Conservation (phyloP, 2,888 invertebrate genomes). For the Asteroscopus sphinx region DNA sequence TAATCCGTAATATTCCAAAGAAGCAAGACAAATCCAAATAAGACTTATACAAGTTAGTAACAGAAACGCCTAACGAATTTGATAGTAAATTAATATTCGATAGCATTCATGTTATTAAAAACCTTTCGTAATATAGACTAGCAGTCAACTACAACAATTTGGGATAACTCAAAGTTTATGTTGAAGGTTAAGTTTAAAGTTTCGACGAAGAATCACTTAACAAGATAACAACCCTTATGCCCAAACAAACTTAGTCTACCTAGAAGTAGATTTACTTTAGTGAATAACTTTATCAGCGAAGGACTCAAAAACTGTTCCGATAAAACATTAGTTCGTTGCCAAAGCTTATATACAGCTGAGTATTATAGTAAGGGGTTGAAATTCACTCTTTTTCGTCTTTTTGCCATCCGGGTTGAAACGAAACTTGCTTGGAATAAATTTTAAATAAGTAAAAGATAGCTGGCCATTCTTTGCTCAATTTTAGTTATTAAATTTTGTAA, state of each 20-base stretch:
- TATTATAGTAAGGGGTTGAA: constrained; percentile 46
- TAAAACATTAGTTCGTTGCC: constrained; percentile 8
- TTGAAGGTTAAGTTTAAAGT: constrained; percentile 18
- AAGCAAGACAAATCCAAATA: no score
- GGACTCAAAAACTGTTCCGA: not conserved
- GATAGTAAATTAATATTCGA: no score
- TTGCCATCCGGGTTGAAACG: constrained; percentile 25
- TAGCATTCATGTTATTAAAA: no score
- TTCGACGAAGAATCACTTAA: constrained; percentile 12
- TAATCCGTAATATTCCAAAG: no score
- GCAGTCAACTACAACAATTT: not conserved
- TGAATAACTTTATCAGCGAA: constrained; percentile 9
- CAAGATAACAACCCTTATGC: constrained; percentile 25
- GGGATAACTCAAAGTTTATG: constrained; percentile 8
- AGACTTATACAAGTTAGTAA: no score
- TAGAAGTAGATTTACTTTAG: constrained; percentile 3
- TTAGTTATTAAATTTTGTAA: constrained; percentile 7
- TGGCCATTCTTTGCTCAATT: constrained; percentile 14
- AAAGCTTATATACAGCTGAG: constrained; percentile 3
- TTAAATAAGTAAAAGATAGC: constrained; percentile 35
- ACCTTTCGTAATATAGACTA: no score
- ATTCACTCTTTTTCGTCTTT: constrained; percentile 56
- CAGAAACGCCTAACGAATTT: no score
- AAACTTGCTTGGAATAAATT: constrained; percentile 57
- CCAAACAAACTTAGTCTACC: not conserved